phyloP scores from a whole-genome alignment of 2,797 vertebrate genomes.

The Pangasius macronema region DNA sequence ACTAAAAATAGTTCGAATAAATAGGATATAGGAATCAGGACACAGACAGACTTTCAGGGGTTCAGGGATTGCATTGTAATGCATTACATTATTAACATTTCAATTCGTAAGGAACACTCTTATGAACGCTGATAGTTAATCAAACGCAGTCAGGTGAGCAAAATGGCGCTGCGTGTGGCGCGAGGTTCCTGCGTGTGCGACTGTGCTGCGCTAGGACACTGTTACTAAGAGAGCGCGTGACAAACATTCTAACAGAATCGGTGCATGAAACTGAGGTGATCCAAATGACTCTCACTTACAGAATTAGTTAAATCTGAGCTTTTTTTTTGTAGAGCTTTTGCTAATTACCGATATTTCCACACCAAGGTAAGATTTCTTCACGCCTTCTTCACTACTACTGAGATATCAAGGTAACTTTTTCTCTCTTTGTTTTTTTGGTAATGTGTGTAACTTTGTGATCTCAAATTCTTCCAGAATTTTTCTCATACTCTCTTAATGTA shows the following conservation, averaged over 20 bases:
- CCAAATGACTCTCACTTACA: background rate
- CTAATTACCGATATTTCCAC: background rate
- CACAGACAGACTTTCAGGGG: background rate
- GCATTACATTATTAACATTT: background rate
- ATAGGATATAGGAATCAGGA: background rate
- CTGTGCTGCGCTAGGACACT: background rate
- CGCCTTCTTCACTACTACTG: background rate
- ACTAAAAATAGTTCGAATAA: background rate
- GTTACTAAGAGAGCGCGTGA: background rate
- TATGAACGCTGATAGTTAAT: background rate
- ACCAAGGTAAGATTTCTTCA: background rate
- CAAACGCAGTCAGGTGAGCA: background rate
- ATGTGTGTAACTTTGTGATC: background rate
- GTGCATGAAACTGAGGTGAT: background rate
- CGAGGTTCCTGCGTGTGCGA: background rate
- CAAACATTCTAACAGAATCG: background rate
- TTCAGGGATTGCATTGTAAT: background rate
- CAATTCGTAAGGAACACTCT: background rate
- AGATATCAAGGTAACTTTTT: background rate
- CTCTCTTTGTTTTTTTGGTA: background rate
- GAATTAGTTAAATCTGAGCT: background rate
- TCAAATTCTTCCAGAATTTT: background rate
- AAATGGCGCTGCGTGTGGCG: background rate
- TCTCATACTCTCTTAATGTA: background rate
- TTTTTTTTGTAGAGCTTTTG: background rate